phyloP scores from a whole-genome alignment of 2,113 vertebrate genomes.

The Cynoglossus semilaevis region DNA sequence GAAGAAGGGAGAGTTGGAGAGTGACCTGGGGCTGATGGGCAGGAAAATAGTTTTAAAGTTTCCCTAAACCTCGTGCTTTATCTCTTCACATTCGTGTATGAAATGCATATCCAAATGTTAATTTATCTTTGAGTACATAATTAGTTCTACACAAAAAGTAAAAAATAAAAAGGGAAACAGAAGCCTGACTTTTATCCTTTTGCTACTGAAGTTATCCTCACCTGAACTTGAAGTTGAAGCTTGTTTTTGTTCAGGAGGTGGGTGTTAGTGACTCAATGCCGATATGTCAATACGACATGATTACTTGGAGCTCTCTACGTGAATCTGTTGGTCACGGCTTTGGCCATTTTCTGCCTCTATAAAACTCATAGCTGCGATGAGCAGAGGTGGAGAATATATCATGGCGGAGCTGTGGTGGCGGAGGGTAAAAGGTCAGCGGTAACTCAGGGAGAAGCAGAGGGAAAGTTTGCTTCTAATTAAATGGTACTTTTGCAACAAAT shows the following conservation, averaged over 20 bases:
- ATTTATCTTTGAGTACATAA: conserved; percentile 3
- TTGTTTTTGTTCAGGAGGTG: conserved; percentile 8
- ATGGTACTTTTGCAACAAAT: conserved; percentile 49
- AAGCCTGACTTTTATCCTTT: no score
- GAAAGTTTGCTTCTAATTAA: conserved; percentile 57
- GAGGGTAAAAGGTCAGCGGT: conserved; percentile 48
- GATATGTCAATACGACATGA: not conserved
- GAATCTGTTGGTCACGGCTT: not conserved
- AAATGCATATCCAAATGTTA: no score
- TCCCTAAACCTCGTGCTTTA: no score
- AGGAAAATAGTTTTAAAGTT: no score
- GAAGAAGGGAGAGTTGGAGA: no score
- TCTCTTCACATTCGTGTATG: no score
- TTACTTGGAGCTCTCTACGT: not conserved
- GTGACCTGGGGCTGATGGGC: no score
- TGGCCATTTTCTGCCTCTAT: conserved; percentile 3
- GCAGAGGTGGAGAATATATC: conserved; percentile 29
- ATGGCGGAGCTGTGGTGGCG: conserved; percentile 11
- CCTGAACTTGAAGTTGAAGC: not conserved
- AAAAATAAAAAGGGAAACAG: no score
- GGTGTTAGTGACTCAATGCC: not conserved
- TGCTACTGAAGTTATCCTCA: no score
- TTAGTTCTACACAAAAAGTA: no score
- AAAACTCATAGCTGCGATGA: conserved; percentile 21
- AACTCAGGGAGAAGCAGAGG: conserved; percentile 55